Conservation (phyloP, 2,797 vertebrate species). For the Molossus alvarezi region DNA sequence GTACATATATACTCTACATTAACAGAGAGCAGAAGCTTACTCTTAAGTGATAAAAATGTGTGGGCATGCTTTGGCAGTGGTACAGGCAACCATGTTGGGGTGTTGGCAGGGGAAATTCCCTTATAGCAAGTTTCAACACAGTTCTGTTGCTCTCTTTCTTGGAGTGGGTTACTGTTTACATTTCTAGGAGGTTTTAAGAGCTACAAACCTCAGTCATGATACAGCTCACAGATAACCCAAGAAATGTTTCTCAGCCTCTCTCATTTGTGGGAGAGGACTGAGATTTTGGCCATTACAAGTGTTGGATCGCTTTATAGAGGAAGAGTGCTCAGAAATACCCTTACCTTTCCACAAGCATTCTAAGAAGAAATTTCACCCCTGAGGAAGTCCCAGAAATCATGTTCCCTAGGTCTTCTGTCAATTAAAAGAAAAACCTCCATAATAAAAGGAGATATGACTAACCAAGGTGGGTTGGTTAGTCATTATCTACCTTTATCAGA, state of each 20-base stretch:
- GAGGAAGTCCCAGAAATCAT: conserved; percentile 55
- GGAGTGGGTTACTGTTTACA: conserved; percentile 76
- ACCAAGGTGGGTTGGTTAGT: neutral
- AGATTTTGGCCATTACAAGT: conserved; percentile 54
- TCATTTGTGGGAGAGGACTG: neutral
- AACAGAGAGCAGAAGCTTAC: conserved; percentile 62
- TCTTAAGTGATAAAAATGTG: conserved; percentile 71
- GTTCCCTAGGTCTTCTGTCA: conserved; percentile 47
- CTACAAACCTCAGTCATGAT: conserved; percentile 58
- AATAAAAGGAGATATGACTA: neutral
- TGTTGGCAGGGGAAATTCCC: conserved; percentile 63
- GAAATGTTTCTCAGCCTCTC: conserved; percentile 67
- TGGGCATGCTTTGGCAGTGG: conserved; percentile 70
- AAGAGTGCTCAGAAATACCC: conserved; percentile 21
- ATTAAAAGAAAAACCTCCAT: conserved; percentile 28
- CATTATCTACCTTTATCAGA: neutral
- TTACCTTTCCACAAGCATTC: conserved; percentile 55
- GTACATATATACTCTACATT: neutral
- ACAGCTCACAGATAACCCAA: conserved; percentile 57
- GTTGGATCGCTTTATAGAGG: conserved; percentile 16
- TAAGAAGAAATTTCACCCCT: conserved; percentile 44
- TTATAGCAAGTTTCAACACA: conserved; percentile 77
- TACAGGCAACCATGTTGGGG: conserved; percentile 35
- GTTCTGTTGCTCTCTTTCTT: conserved; percentile 74
- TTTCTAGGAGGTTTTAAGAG: conserved; percentile 64